Base-by-base conservation (phyloP, 2,888 invertebrate genomes). In the Allolobophora icterica region DNA sequence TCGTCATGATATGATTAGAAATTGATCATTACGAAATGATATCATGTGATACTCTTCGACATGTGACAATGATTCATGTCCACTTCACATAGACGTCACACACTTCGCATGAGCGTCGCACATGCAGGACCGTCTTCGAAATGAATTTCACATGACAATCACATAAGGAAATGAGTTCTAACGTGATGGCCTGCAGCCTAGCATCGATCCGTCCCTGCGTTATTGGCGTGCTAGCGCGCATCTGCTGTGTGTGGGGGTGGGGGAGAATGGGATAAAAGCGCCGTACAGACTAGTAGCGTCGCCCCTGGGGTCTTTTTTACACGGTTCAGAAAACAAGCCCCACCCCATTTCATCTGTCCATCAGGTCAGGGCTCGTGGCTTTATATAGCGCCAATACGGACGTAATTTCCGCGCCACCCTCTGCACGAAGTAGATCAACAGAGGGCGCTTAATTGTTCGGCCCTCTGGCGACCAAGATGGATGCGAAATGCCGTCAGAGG, bases 391-490 rank as follows among this genome's bases (percentile, higher is more conserved):
- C 71, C 71, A 71, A 71, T 71, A 30, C n/a, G 71, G 30, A 71
- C 71, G 71, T 71, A 71, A 71, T 71, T 71, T 71, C 71, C 71
- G 71, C 30, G 71, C 71, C 71, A 71, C 71, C 71, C n/a, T 71
- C 71, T 71, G 71, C n/a, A 71, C 71, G 87, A 21, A 24, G 35
- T 35, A 38, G 87, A 38, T 34, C 35, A 87, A 38, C 35, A 87
- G 87, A 38, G 87, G 35, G 87, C 11, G 87, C 87, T 87, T 34
- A 35, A 87, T 87, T 87, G 87, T 87, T 87, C 87, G 87, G 87
- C 87, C 35, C 87, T 34, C 35, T 24, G 87, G 87, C 87, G 87
- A 87, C 87, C 34, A 38, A 87, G 87, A 87, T 87, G 38, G 87
- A 87, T 87, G 87, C 17, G 35, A 38, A 87, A 35, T 11, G 87